Conservation (phyloP, 2,797 vertebrate genomes). For the Ptychobarbus kaznakovi region DNA sequence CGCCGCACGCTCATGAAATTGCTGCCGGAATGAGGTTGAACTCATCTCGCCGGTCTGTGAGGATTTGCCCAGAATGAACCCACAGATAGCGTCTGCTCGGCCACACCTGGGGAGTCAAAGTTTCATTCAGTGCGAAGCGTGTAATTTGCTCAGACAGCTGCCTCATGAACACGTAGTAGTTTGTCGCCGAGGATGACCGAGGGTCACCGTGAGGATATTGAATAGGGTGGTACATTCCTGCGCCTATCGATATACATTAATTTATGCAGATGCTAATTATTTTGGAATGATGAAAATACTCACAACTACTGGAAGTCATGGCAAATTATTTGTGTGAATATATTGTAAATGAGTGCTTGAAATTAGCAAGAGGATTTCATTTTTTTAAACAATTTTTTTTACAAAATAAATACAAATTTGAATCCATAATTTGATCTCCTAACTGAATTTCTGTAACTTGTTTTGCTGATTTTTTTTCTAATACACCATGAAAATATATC, state of each 20-base stretch:
- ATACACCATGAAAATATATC: neutral
- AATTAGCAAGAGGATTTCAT: neutral
- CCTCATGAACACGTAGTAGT: conserved; percentile 80
- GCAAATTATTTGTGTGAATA: conserved; percentile 5
- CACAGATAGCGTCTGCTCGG: conserved; percentile 64
- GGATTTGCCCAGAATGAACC: conserved; percentile 45
- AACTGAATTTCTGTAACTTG: neutral
- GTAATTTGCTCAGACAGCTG: conserved; percentile 81
- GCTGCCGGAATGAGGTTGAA: conserved; percentile 52
- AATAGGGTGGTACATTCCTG: conserved; percentile 45
- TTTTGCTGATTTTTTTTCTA: neutral
- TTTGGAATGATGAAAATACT: conserved; percentile 29
- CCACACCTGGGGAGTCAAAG: conserved; percentile 78
- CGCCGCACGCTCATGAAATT: conserved; percentile 29
- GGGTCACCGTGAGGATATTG: conserved; percentile 59
- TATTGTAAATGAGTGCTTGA: conserved; percentile 7
- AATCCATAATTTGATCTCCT: neutral
- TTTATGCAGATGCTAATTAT: conserved; percentile 43
- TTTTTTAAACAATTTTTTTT: neutral
- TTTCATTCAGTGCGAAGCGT: conserved; percentile 76
- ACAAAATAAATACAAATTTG: too few species aligned
- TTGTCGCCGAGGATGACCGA: conserved; percentile 76
- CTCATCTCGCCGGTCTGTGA: conserved; percentile 46
- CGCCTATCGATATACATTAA: conserved; percentile 49
- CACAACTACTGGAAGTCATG: conserved; percentile 25